Base-by-base conservation (phyloP, 2,888 invertebrate genomes). In the Cerceris ruficornis region DNA sequence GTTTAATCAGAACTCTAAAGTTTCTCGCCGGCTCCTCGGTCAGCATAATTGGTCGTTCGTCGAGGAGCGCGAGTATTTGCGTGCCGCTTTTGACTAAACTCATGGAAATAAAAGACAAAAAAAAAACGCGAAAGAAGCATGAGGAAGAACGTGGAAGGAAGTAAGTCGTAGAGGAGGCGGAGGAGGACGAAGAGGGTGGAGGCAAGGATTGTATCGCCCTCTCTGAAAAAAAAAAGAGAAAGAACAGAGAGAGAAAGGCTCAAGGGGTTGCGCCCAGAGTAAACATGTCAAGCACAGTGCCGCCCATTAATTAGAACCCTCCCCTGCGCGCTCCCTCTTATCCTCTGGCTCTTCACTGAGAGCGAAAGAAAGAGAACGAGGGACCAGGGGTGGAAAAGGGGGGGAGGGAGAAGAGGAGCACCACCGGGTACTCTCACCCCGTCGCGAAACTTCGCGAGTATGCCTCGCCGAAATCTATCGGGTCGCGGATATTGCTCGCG, bases 1-100 rank as follows among this genome's bases (percentile, higher is more conserved):
- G 90, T 92, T 92, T 92, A 92, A 92, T 92, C 91, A 91, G 90
- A 92, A 91, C 92, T 92, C 90, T 85, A 91, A 91, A 91, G 91
- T 91, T 90, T 83, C 86, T 82, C 85, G 83, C 83, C 71, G 85
- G 61, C 73, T 64, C 78, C 66, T 73, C 84, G 78, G 82, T 75
- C 80, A 79, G 85, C 77, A 77, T 86, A 86, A 86, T 86, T 86
- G 86, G 86, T 81, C 81, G 81, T 82, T 79, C 77, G 75, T 61
- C 72, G 69, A 46, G 72, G 28, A 69, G 59, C 54, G 69, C 75
- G 86, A 87, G 86, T 90, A 90, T 91, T 91, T 91, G 89, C 90
- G 85, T 85, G 89, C 79, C 83, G 88, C 88, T 91, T 91, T 91
- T 89, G 86, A 90, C 83, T 86, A 77, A 85, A 86, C 80, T 76